Percentiles rank a stretch among this genome's conserved stretches.
Evolutionary conservation across 2,888 invertebrate species (phyloP).

Genomic region (Prosapia bicincta): DNA sequence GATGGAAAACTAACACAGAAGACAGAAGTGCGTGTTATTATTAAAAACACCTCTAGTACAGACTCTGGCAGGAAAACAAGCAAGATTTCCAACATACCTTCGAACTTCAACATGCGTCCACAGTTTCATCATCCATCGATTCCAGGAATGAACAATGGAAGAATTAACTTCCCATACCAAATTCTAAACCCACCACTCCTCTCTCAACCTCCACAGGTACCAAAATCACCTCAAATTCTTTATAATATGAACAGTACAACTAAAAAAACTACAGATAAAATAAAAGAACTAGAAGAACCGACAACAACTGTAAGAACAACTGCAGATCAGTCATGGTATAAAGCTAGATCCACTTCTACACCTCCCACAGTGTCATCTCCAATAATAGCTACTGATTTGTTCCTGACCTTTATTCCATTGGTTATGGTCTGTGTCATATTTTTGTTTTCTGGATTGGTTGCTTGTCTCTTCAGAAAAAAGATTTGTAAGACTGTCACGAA

Average conservation of each 20-base stretch:
- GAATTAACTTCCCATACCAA: constrained; percentile 6
- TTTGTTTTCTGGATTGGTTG: constrained; percentile 61
- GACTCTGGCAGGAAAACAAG: constrained; percentile 36
- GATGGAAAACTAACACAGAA: constrained; percentile 64
- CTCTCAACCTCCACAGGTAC: constrained; percentile 27
- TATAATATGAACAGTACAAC: neutral
- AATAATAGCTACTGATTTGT: constrained; percentile 46
- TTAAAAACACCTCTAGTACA: constrained; percentile 48
- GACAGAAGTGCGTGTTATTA: constrained; percentile 64
- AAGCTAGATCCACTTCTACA: neutral
- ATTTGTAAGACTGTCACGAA: constrained; percentile 54
- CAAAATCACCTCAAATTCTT: constrained; percentile 5
- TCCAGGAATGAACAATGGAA: constrained; percentile 39
- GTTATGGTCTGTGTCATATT: constrained; percentile 67
- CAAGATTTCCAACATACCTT: constrained; percentile 42
- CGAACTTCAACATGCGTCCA: constrained; percentile 42
- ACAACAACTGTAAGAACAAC: constrained; percentile 23
- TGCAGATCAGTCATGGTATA: too few relatives aligned
- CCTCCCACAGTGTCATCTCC: constrained; percentile 29
- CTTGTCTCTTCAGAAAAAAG: constrained; percentile 67
- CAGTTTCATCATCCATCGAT: constrained; percentile 38
- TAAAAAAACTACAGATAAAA: neutral
- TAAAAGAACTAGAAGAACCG: constrained; percentile 5
- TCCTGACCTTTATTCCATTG: constrained; percentile 67
- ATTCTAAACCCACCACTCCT: constrained; percentile 6